These are phyloP conservation scores for Dryobates pubescens DNA, from an alignment of 2,797 vertebrate species.

Conservation along the genomic window DNA sequence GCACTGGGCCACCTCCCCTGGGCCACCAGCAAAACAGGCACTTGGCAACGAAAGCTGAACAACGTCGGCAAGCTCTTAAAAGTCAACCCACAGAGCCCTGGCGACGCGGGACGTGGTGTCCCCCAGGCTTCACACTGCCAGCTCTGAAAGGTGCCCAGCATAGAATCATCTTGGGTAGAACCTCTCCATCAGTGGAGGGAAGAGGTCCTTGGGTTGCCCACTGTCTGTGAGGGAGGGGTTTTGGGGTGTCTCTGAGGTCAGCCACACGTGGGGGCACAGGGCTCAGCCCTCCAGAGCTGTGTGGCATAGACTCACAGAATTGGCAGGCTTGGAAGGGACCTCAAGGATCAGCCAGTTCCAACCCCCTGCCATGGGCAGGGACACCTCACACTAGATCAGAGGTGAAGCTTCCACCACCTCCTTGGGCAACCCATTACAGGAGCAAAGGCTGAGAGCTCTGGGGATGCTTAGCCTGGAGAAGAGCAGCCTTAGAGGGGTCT, in stretches of 20 bases:
- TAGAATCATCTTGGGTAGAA: background rate
- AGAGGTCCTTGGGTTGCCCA: background rate
- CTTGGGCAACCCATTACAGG: too few species aligned
- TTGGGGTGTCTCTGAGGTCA: background rate
- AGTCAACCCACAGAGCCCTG: background rate
- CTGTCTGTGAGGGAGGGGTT: background rate
- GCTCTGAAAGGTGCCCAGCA: too few species aligned
- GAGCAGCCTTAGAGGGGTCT: too few species aligned
- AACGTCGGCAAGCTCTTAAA: background rate
- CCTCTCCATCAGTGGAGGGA: fast-evolving
- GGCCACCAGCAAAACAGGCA: constrained; percentile 31
- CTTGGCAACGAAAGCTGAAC: background rate
- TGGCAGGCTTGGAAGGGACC: too few species aligned
- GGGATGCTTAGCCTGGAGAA: too few species aligned
- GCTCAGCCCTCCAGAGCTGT: background rate
- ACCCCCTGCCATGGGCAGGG: too few species aligned
- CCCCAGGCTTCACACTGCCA: background rate
- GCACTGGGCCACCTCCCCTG: constrained; percentile 19
- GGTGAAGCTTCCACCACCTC: too few species aligned
- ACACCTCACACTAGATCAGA: too few species aligned
- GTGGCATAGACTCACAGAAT: too few species aligned
- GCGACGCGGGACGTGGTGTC: fast-evolving
- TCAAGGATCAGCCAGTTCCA: too few species aligned
- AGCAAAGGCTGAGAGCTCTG: too few species aligned
- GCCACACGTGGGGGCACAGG: too few species aligned